Base-by-base conservation (phyloP, 2,888 invertebrate genomes). In the Frankliniella fusca region DNA sequence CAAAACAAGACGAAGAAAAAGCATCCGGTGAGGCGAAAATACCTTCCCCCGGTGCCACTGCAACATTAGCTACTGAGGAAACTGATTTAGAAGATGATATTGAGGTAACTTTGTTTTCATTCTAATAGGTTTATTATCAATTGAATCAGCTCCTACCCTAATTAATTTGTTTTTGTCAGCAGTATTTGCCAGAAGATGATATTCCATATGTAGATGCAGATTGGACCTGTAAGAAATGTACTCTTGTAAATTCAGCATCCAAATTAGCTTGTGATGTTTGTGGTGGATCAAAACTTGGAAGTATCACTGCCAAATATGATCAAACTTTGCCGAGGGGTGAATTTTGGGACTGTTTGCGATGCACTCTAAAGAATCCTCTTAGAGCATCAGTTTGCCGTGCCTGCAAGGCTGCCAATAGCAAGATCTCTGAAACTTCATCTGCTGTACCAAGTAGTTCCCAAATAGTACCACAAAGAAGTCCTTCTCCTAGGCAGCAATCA, bases 161-260 rank as follows among this genome's bases (percentile, higher is more conserved):
- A 11, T 54, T 54, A 54, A 54, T 54, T 15, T 54, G 15, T 20
- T 12, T 84, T 49, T 83, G 81, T 27, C 0, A 84, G 76, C 84
- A 85, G 82, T 84, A 70, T 81, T 82, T 84, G 18, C 85, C 86
- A 84, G 38, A 86, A 87, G 18, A 84, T 86, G 89, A 89, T 83
- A 89, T 48, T 23, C 61, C n/a, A 11, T 20, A n/a, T n/a, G 81
- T 82, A 23, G 80, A 85, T 80, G 82, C 88, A 84, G 90, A 92
- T 83, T 97, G 97, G 97, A 92, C 94, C 20, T 97, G 97, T 87
- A 91, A 92, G 84, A 94, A 95, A 85, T 97, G 97, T 87, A 97
- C 97, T 2, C 89, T 97, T 83, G 91, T 95, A 48, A 97, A 97
- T 88, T 92, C 93, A 27, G 90, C 91, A 0, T 89, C 91, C 38